A percentile compares a stretch with the other conserved stretches of the same genome.
Evolutionary conservation across 2,797 vertebrate species (phyloP).

Genomic region (Anolis apletophallus): DNA sequence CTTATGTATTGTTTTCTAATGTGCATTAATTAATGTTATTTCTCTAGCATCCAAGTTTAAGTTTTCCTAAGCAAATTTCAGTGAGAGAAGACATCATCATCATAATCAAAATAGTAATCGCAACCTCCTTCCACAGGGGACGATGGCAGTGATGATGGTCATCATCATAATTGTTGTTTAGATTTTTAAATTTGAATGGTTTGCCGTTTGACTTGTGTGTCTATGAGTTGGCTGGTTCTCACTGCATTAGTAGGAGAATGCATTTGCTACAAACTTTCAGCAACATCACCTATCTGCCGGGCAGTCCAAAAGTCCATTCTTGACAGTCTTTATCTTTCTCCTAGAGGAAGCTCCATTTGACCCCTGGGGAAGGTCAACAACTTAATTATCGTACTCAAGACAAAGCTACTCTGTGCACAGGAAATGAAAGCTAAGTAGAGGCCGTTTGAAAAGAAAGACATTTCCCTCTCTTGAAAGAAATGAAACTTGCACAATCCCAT

Average conservation of each 20-base stretch:
- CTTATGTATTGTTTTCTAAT: too few relatives aligned
- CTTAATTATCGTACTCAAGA: slow-evolving; percentile 80
- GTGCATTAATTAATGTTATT: neutral
- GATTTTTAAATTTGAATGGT: slow-evolving; percentile 21
- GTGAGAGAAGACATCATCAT: slow-evolving; percentile 3
- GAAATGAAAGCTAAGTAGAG: slow-evolving; percentile 77
- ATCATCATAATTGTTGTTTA: too few relatives aligned
- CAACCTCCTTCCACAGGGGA: too few relatives aligned
- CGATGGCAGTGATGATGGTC: too few relatives aligned
- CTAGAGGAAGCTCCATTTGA: slow-evolving; percentile 76
- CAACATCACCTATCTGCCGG: slow-evolving; percentile 60
- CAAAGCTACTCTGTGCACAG: slow-evolving; percentile 77
- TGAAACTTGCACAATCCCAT: slow-evolving; percentile 62
- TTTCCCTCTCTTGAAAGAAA: slow-evolving; percentile 70
- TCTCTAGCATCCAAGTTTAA: neutral
- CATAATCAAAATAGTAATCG: too few relatives aligned
- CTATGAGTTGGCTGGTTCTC: slow-evolving; percentile 22
- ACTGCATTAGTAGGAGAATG: slow-evolving; percentile 29
- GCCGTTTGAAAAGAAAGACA: slow-evolving; percentile 70
- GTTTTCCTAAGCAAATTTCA: slow-evolving; percentile 26
- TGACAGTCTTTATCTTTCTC: slow-evolving; percentile 77
- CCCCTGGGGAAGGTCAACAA: slow-evolving; percentile 74
- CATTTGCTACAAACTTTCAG: slow-evolving; percentile 35
- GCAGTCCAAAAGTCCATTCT: slow-evolving; percentile 70
- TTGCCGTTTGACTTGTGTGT: neutral